Evolutionary conservation across 1,140 invertebrate genomes (phyloP).

Genomic region (Odontomachus brunneus): DNA sequence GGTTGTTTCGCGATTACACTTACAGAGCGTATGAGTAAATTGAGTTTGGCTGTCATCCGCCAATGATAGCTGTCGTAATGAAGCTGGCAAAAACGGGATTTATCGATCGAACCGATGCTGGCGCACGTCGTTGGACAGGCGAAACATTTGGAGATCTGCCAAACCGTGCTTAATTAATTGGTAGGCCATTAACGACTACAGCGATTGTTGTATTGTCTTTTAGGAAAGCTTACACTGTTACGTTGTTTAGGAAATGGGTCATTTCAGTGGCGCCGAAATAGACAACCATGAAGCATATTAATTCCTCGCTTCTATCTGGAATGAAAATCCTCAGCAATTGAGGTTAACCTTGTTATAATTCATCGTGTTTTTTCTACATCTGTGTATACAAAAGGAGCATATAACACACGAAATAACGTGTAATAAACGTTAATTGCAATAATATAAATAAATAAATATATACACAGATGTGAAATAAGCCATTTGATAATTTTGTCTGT

Average conservation of each 20-base stretch:
- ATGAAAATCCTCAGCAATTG: slow-evolving; percentile 1
- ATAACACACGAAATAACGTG: no score
- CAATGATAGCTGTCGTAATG: slow-evolving; percentile 50
- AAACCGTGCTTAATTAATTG: slow-evolving; percentile 72
- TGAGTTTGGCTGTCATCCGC: background rate
- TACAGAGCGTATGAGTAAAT: background rate
- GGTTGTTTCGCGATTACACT: background rate
- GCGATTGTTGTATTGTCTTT: slow-evolving; percentile 66
- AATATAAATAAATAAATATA: no score
- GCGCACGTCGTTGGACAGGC: slow-evolving; percentile 41
- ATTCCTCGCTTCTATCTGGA: no score
- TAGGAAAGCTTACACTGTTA: slow-evolving; percentile 1
- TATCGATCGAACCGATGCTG: slow-evolving; percentile 45
- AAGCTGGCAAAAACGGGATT: slow-evolving; percentile 62
- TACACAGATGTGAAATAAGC: no score
- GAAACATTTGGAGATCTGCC: slow-evolving; percentile 62
- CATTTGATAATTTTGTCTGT: no score
- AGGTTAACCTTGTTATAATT: background rate
- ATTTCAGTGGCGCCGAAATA: background rate
- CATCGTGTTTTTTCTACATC: no score
- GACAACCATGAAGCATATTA: background rate
- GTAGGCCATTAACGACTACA: slow-evolving; percentile 64
- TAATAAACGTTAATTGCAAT: no score
- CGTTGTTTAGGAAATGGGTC: background rate
- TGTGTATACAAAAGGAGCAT: no score